Conservation (phyloP, 2,113 vertebrate species). For the Corythaixoides concolor region DNA sequence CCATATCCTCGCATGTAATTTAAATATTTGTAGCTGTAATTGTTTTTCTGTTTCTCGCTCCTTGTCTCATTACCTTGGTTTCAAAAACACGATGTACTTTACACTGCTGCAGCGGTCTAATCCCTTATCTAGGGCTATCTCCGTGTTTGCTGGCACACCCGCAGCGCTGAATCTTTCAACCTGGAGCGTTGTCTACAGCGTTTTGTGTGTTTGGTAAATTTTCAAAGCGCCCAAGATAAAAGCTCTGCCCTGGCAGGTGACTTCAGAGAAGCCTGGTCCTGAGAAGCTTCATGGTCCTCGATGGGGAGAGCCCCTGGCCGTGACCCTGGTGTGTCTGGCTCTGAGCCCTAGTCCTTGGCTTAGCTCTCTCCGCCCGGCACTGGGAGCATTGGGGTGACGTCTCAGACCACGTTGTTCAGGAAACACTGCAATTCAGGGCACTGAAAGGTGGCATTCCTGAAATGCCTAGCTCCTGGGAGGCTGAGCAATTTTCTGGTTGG, state of each 20-base stretch:
- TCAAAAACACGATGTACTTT: background rate
- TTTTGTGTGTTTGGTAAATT: background rate
- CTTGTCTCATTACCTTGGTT: slow-evolving; percentile 18
- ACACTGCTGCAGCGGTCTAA: background rate
- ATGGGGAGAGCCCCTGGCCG: background rate
- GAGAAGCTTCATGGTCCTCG: background rate
- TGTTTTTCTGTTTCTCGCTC: background rate
- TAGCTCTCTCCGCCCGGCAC: background rate
- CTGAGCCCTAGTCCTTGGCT: background rate
- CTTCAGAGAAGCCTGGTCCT: background rate
- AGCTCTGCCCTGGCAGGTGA: background rate
- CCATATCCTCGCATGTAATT: background rate
- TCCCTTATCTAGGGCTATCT: background rate
- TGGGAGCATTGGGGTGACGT: accelerated
- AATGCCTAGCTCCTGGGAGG: background rate
- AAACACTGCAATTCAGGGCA: background rate
- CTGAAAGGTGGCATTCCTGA: background rate
- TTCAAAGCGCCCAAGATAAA: slow-evolving; percentile 22
- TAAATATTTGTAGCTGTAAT: background rate
- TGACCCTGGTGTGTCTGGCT: background rate
- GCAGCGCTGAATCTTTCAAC: background rate
- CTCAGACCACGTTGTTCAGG: background rate
- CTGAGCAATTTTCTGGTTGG: background rate
- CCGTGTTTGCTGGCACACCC: background rate
- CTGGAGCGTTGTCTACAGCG: background rate